Evolutionary conservation across 2,113 vertebrate species (phyloP).

Genomic region (Shinisaurus crocodilurus): DNA sequence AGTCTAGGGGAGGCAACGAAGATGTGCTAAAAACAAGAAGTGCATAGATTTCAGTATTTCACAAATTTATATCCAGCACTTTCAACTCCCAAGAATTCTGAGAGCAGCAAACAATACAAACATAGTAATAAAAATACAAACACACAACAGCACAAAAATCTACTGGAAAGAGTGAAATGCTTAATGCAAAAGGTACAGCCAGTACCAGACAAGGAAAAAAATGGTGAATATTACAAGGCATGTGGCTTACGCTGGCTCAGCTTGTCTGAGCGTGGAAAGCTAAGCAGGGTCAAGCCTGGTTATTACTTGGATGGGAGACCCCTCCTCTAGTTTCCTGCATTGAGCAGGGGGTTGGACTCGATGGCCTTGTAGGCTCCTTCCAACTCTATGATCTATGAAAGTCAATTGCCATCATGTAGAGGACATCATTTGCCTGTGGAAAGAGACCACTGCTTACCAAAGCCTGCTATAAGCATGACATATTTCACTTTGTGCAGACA

Average conservation of each 20-base stretch:
- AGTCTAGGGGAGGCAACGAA: constrained; percentile 95
- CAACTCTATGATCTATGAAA: too few species aligned
- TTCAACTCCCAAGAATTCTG: not conserved
- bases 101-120: not conserved
- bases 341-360: too few species aligned
- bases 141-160: not conserved
- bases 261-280: too few species aligned
- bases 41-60: constrained; percentile 45
- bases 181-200: not conserved
- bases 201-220: not conserved
- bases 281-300: too few species aligned
- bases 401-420: not conserved
- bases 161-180: not conserved
- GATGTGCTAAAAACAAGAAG: constrained; percentile 87
- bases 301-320: too few species aligned
- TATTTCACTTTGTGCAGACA: not conserved
- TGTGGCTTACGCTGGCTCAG: too few species aligned
- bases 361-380: too few species aligned
- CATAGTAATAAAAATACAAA: not conserved
- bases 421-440: not conserved
- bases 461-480: not conserved
- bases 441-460: not conserved
- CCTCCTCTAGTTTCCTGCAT: too few species aligned
- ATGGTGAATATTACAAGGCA: not conserved
- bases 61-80: not conserved